Evolutionary conservation across 2,797 vertebrate genomes (phyloP), one percentile per base, ranked within the genome.

Genomic region (Channa striata): DNA sequence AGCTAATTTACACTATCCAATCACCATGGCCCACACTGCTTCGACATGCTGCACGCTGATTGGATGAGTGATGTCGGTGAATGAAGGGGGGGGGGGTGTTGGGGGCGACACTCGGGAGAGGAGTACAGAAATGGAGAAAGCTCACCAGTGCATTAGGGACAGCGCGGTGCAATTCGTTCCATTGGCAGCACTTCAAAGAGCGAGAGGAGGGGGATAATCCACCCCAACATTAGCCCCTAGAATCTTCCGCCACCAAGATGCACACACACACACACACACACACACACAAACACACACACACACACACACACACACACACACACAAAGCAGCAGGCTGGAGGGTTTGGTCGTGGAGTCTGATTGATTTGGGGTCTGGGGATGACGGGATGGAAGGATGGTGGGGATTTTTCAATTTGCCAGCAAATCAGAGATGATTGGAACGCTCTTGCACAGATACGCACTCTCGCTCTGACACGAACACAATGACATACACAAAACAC

Each of bases 181-280:
- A 89, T 81, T 91, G 86, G 84, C 90, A 91, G 83, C 80, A 91
- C 91, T 90, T 93, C 90, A 91, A 91, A 91, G 88, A 81, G 68
- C 61, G 81, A 77, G 76, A 80, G 86, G 76, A 77, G 80, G 84
- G 77, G 63, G 85, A 84, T 87, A 88, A 92, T 92, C 90, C 86
- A 74, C 47, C 81, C 77, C 85, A 76, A 85, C 84, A 86, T 82
- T 89, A 91, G 83, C 76, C 88, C 72, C 64, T 47, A 52, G 86
- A 91, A 88, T 87, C 80, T 80, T 86, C 80, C 67, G 78, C 68
- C 49, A 69, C 33, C 68, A 74, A 74, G 54, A 68, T 10, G 8
- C 73, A 44, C 64, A 43, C 64, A 42, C 81, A 66, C 66, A 71
- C 40, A 51, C 63, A 69, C 48, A 57, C 59, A 52, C 69, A 52